Conservation (phyloP, 2,113 vertebrate species). For the Petrocephalus microphthalmus region DNA sequence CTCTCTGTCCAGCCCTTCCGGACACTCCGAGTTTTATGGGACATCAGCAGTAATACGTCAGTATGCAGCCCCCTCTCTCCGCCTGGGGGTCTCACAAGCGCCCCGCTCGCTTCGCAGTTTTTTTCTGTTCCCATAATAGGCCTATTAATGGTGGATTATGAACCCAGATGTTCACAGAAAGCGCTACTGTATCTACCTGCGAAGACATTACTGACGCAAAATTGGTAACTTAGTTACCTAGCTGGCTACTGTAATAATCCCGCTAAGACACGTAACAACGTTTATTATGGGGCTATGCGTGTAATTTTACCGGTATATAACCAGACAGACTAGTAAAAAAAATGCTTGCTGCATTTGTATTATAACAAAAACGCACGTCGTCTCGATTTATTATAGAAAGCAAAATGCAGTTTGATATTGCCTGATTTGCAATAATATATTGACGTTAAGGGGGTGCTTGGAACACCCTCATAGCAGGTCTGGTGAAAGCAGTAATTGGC, state of each 20-base stretch:
- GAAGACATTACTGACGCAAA: background rate
- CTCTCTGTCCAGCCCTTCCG: background rate
- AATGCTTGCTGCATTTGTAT: background rate
- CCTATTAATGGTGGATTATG: background rate
- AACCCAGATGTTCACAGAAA: background rate
- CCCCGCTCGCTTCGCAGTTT: background rate
- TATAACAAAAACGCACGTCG: background rate
- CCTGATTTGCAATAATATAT: background rate
- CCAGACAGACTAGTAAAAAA: background rate
- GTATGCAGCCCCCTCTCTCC: background rate
- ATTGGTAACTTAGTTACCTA: background rate
- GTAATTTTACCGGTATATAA: background rate
- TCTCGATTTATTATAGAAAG: background rate
- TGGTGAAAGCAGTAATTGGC: background rate
- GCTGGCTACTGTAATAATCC: background rate
- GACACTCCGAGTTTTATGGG: background rate
- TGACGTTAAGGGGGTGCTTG: background rate
- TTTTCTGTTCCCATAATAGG: background rate
- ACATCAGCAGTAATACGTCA: background rate
- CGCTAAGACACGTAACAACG: background rate
- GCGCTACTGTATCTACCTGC: background rate
- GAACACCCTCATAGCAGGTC: background rate
- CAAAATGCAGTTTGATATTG: background rate
- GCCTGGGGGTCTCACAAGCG: background rate
- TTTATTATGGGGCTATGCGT: background rate